Conservation (phyloP, 2,113 vertebrate species). For the Hippoglossus stenolepis region DNA sequence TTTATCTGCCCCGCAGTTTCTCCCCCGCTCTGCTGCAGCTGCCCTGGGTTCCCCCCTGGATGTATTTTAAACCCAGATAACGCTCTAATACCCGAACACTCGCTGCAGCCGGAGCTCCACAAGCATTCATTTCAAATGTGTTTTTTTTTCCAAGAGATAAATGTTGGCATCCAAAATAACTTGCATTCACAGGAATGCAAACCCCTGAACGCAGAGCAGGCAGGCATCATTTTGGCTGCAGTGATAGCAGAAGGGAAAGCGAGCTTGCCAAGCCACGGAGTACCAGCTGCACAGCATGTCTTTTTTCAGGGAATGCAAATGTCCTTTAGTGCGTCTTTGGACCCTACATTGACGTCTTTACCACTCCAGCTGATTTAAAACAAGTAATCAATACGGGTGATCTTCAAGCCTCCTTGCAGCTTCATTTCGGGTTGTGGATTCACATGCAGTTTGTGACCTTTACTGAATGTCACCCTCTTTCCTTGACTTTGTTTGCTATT, state of each 20-base stretch:
- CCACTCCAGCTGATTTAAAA: background rate
- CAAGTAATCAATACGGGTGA: background rate
- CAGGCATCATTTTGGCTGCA: conserved; percentile 19
- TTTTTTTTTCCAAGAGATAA: conserved; percentile 35
- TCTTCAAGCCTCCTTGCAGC: background rate
- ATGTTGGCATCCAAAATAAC: conserved; percentile 47
- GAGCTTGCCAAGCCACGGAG: background rate
- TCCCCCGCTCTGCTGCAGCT: conserved; percentile 17
- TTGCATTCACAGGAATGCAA: conserved; percentile 28
- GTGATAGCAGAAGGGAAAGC: background rate
- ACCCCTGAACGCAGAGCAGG: conserved; percentile 30
- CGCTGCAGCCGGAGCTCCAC: conserved; percentile 37
- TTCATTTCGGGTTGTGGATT: background rate
- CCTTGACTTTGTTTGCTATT: background rate
- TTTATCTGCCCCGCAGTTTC: conserved; percentile 58
- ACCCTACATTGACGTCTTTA: too few relatives aligned
- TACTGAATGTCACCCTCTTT: conserved; percentile 5
- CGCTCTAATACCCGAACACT: conserved; percentile 55
- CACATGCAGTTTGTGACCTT: conserved; percentile 14
- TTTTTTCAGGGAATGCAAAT: background rate
- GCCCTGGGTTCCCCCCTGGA: conserved; percentile 37
- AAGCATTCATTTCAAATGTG: conserved; percentile 41
- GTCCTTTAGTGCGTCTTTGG: background rate
- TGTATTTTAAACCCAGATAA: conserved; percentile 71
- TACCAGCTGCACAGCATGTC: background rate